Percentiles rank a stretch among this genome's conserved stretches.
phyloP scores from a whole-genome alignment of 2,888 invertebrate species.

The Lochmaea crataegi region DNA sequence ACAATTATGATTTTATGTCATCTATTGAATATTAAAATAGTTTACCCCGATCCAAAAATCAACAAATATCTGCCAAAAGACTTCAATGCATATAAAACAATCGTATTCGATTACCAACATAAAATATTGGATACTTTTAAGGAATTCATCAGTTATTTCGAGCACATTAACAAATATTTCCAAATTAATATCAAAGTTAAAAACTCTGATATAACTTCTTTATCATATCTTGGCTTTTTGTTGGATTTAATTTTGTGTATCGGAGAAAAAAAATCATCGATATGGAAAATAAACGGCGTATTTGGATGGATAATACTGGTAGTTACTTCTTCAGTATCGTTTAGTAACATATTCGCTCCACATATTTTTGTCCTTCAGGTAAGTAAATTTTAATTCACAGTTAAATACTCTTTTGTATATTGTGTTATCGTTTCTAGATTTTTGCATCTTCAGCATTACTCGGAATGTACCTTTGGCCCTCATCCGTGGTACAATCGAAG shows the following conservation, averaged over 20 bases:
- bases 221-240: slow-evolving; percentile 47
- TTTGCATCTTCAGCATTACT: slow-evolving; percentile 37
- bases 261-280: slow-evolving; percentile 37
- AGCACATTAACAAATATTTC: slow-evolving; percentile 37
- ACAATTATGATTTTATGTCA: slow-evolving; percentile 37
- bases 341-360: slow-evolving; percentile 34
- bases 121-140: slow-evolving; percentile 19
- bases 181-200: slow-evolving; percentile 37
- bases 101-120: slow-evolving; percentile 26
- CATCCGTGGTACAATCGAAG: slow-evolving; percentile 15
- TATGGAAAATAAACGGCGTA: slow-evolving; percentile 49
- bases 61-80: slow-evolving; percentile 29
- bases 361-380: slow-evolving; percentile 42
- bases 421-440: slow-evolving; percentile 34
- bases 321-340: slow-evolving; percentile 40
- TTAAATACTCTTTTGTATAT: neutral
- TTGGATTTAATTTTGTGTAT: slow-evolving; percentile 48
- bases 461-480: slow-evolving; percentile 31
- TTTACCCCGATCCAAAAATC: slow-evolving; percentile 29
- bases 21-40: slow-evolving; percentile 40
- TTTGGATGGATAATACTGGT: slow-evolving; percentile 51
- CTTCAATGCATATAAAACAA: slow-evolving; percentile 30
- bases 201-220: slow-evolving; percentile 34
- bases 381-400: slow-evolving; percentile 19
- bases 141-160: slow-evolving; percentile 18